Conservation (phyloP, 1,140 invertebrate species). For the Chionoecetes opilio region DNA sequence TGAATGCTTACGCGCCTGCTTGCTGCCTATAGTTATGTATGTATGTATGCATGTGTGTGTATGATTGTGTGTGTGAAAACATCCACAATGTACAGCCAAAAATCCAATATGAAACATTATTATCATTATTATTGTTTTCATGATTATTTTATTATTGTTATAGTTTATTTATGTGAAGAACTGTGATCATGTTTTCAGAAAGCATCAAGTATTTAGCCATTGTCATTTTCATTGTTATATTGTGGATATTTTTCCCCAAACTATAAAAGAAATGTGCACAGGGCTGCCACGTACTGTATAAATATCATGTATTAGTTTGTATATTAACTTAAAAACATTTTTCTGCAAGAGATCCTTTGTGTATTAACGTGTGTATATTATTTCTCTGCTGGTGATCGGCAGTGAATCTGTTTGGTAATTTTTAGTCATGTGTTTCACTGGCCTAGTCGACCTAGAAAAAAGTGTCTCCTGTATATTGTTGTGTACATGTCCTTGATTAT, state of each 20-base stretch:
- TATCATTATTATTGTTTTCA: too few species aligned
- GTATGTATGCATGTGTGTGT: not conserved
- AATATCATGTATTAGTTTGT: not conserved
- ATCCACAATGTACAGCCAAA: not conserved
- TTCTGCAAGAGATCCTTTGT: not conserved
- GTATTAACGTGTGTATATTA: not conserved
- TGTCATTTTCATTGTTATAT: not conserved
- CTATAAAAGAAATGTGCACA: not conserved
- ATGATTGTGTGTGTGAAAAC: not conserved
- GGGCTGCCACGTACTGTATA: not conserved
- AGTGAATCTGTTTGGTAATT: not conserved
- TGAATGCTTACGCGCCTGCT: not conserved
- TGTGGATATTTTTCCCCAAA: not conserved
- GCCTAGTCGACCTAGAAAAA: not conserved
- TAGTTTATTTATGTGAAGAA: not conserved
- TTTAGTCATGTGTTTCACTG: constrained; percentile 29
- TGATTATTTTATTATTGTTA: not conserved
- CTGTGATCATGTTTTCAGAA: not conserved
- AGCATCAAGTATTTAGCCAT: too few species aligned
- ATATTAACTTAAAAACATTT: not conserved
- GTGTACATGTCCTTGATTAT: constrained; percentile 20
- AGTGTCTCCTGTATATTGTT: constrained; percentile 29
- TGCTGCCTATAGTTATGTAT: not conserved
- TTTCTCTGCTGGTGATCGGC: not conserved
- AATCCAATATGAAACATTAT: not conserved